These are phyloP conservation scores for Hiodon alosoides DNA, from an alignment of 2,113 vertebrate genomes.

Conservation along the genomic window DNA sequence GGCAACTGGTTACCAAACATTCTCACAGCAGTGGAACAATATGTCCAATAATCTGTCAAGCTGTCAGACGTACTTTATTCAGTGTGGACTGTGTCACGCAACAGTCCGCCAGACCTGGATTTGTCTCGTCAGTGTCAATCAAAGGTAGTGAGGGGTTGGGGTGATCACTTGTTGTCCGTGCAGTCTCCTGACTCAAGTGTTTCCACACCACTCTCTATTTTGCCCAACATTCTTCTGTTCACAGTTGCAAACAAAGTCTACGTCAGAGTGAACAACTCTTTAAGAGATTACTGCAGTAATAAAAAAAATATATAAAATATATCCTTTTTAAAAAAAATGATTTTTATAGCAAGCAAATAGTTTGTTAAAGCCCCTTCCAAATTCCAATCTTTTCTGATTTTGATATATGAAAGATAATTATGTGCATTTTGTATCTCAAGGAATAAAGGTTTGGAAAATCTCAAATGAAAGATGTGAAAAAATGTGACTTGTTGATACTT, in stretches of 20 bases:
- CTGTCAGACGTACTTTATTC: not conserved
- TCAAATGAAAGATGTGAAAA: conserved; percentile 16
- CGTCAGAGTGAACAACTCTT: too few relatives aligned
- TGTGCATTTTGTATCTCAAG: not conserved
- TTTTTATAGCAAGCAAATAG: not conserved
- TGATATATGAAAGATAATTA: conserved; percentile 15
- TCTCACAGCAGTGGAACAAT: not conserved
- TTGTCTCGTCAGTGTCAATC: too few relatives aligned
- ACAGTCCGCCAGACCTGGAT: not conserved
- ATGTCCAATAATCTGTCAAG: not conserved
- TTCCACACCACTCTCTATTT: too few relatives aligned
- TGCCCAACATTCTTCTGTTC: too few relatives aligned
- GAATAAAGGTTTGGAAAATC: conserved; percentile 1
- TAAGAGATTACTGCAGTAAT: not conserved
- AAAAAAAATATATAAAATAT: not conserved
- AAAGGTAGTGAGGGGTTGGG: too few relatives aligned
- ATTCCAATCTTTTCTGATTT: not conserved
- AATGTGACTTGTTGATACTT: not conserved
- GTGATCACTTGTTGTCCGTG: too few relatives aligned
- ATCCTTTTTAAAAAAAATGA: too few relatives aligned
- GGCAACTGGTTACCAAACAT: too few relatives aligned
- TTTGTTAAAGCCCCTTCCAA: not conserved
- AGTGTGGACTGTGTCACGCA: not conserved
- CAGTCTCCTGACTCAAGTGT: too few relatives aligned
- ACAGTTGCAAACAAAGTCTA: too few relatives aligned